These are phyloP conservation scores for Dynastes grantii DNA, from an alignment of 2,888 invertebrate species.

Conservation along the genomic window DNA sequence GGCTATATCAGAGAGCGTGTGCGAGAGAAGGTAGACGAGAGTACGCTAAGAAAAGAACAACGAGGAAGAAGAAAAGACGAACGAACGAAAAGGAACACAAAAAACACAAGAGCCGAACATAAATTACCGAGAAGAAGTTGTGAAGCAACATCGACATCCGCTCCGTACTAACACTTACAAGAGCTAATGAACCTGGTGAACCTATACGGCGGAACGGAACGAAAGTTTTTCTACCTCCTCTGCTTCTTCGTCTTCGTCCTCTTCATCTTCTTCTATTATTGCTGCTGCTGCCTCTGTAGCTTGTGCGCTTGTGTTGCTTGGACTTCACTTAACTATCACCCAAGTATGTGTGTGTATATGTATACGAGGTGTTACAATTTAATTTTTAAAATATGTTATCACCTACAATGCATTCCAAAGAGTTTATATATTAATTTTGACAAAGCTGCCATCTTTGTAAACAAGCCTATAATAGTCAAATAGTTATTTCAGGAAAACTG, in stretches of 20 bases:
- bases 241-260: slow-evolving; percentile 44
- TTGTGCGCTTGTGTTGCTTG: too few species aligned
- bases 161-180: slow-evolving; percentile 54
- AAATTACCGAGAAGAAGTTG: slow-evolving; percentile 50
- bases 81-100: slow-evolving; percentile 5
- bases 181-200: slow-evolving; percentile 62
- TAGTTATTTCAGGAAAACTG: too few species aligned
- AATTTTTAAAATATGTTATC: too few species aligned
- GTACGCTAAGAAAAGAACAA: background rate
- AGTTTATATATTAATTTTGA: too few species aligned
- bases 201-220: slow-evolving; percentile 60
- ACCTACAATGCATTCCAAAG: too few species aligned
- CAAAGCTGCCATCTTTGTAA: too few species aligned
- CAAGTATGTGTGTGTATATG: background rate
- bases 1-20: too few species aligned
- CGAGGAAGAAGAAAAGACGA: slow-evolving; percentile 17
- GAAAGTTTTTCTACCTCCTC: slow-evolving; percentile 48
- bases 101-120: slow-evolving; percentile 31
- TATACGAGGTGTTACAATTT: too few species aligned
- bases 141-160: slow-evolving; percentile 53
- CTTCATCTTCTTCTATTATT: slow-evolving; percentile 1
- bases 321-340: too few species aligned
- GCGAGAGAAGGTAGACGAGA: background rate
- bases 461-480: too few species aligned
- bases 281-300: background rate